Evolutionary conservation across 2,113 vertebrate genomes (phyloP).

Genomic region (Pseudois nayaur): DNA sequence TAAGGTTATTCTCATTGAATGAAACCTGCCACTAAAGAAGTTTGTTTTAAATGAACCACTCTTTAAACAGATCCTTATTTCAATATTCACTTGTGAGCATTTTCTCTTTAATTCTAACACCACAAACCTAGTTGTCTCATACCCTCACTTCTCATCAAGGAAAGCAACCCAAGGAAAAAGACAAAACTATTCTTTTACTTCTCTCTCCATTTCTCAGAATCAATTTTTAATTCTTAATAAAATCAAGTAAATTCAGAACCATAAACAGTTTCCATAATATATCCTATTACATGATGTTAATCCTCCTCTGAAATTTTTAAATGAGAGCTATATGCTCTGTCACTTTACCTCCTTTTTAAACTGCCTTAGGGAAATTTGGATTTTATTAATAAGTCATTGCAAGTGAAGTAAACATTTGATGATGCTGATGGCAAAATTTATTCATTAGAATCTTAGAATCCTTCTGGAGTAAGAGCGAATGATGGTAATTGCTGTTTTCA

Average conservation of each 20-base stretch:
- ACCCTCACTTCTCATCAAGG: neutral
- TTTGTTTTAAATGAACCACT: neutral
- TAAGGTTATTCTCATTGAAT: neutral
- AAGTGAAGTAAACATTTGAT: neutral
- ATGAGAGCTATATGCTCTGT: neutral
- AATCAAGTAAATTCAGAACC: conserved; percentile 5
- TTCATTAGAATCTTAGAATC: neutral
- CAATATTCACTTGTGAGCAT: neutral
- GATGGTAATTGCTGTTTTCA: neutral
- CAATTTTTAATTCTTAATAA: conserved; percentile 3
- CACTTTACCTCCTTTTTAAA: neutral
- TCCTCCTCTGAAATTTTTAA: neutral
- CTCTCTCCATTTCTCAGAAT: neutral
- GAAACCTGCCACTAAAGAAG: neutral
- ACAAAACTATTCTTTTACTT: neutral
- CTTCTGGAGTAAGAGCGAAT: neutral
- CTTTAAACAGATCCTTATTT: neutral
- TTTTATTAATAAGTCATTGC: neutral
- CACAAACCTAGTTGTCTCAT: neutral
- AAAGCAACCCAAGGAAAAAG: neutral
- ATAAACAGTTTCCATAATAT: neutral
- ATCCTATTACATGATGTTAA: neutral
- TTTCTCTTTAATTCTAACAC: neutral
- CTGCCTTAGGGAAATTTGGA: neutral
- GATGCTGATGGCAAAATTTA: neutral